Evolutionary conservation across 2,113 vertebrate genomes (phyloP).

Genomic region (Semicossyphus pulcher): DNA sequence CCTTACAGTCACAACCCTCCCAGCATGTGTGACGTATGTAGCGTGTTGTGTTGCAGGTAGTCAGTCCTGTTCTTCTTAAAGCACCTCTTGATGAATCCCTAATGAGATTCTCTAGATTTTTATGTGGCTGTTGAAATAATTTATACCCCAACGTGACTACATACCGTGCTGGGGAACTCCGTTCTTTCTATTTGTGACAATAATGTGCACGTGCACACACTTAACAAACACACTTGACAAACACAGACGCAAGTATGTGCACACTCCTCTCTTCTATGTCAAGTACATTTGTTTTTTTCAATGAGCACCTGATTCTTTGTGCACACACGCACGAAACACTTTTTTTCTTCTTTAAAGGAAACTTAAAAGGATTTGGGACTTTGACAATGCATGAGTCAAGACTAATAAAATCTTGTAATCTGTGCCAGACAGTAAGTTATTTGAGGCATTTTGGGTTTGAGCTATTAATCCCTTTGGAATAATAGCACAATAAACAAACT

Average conservation of each 20-base stretch:
- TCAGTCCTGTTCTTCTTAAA: not conserved
- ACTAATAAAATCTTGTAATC: not conserved
- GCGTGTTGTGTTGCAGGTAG: not conserved
- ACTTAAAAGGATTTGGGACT: too few species aligned
- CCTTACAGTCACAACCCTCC: not conserved
- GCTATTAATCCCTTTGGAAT: too few species aligned
- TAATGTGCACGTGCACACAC: not conserved
- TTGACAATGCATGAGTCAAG: too few species aligned
- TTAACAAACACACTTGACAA: not conserved
- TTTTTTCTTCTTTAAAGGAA: too few species aligned
- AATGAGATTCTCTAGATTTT: conserved; percentile 5
- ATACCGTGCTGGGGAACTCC: not conserved
- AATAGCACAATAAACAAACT: too few species aligned
- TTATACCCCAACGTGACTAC: conserved; percentile 7
- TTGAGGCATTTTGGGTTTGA: too few species aligned
- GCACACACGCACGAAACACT: not conserved
- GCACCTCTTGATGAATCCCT: not conserved
- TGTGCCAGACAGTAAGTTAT: not conserved
- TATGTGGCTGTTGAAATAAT: conserved; percentile 21
- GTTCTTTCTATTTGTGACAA: conserved; percentile 1
- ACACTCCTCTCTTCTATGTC: conserved; percentile 4
- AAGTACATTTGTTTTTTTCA: not conserved
- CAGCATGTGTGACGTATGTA: not conserved
- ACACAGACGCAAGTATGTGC: not conserved
- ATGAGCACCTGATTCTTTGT: not conserved